Percentiles rank a stretch among this genome's conserved stretches.
These are phyloP conservation scores for Drosophila willistoni DNA, from an alignment of 1,140 invertebrate species.

Conservation along the genomic window DNA sequence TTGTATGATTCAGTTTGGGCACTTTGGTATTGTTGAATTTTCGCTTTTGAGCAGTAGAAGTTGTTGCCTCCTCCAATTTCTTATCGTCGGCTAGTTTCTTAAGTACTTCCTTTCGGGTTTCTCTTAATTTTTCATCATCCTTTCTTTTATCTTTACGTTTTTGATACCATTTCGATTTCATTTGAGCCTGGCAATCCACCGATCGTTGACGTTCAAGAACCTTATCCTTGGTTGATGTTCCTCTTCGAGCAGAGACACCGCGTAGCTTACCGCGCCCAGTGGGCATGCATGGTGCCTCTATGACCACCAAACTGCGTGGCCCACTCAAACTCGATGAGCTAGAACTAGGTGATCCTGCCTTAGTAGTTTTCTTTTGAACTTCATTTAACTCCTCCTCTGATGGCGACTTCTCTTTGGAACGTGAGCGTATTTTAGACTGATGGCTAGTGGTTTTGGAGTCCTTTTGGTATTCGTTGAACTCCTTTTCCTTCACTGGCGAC, in stretches of 20 bases:
- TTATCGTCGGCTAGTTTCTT: slow-evolving; percentile 56
- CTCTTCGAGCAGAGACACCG: slow-evolving; percentile 45
- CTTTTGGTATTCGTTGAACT: too few relatives aligned
- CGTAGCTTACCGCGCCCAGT: slow-evolving; percentile 54
- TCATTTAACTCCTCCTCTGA: neutral
- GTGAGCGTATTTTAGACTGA: too few relatives aligned
- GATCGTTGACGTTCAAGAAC: slow-evolving; percentile 39
- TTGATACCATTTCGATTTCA: slow-evolving; percentile 64
- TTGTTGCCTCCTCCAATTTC: neutral
- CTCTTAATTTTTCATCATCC: slow-evolving; percentile 37
- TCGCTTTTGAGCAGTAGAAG: neutral
- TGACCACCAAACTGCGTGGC: slow-evolving; percentile 36
- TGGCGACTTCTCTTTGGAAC: too few relatives aligned
- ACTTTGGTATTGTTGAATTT: slow-evolving; percentile 40
- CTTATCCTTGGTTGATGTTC: neutral
- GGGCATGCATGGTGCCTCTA: slow-evolving; percentile 57
- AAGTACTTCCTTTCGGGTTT: slow-evolving; percentile 60
- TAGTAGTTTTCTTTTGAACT: neutral
- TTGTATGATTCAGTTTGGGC: slow-evolving; percentile 41
- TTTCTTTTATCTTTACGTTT: slow-evolving; percentile 56
- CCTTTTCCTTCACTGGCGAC: too few relatives aligned
- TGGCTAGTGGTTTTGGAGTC: too few relatives aligned
- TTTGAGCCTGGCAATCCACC: slow-evolving; percentile 27
- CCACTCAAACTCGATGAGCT: neutral
- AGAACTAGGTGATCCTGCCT: neutral